Evolutionary conservation across 1,140 invertebrate genomes (phyloP).

Genomic region (Drosophila insularis): DNA sequence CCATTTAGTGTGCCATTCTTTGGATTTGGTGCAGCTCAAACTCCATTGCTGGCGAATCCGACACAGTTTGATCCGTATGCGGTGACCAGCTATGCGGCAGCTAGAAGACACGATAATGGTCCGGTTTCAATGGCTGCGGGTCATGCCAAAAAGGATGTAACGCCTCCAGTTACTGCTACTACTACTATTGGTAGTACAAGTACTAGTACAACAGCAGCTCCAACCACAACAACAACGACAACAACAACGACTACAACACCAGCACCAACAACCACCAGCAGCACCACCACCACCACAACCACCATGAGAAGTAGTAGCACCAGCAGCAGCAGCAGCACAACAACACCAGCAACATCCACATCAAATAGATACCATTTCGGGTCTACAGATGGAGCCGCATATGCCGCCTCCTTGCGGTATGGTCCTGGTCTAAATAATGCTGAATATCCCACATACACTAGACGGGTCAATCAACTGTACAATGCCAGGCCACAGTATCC

Average conservation of each 20-base stretch:
- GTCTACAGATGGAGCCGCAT: slow-evolving; percentile 29
- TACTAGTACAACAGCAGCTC: slow-evolving; percentile 41
- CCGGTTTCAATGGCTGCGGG: not conserved
- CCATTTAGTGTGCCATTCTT: slow-evolving; percentile 63
- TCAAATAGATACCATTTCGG: not conserved
- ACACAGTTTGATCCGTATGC: slow-evolving; percentile 63
- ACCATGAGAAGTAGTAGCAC: not conserved
- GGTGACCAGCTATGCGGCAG: slow-evolving; percentile 67
- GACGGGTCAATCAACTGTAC: slow-evolving; percentile 69
- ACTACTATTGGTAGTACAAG: slow-evolving; percentile 29
- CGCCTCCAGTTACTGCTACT: slow-evolving; percentile 42
- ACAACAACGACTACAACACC: slow-evolving; percentile 49
- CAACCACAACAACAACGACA: slow-evolving; percentile 53
- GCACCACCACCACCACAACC: slow-evolving; percentile 32
- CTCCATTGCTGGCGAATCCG: slow-evolving; percentile 48
- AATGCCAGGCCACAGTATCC: slow-evolving; percentile 70
- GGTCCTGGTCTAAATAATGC: slow-evolving; percentile 41
- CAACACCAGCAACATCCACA: slow-evolving; percentile 22
- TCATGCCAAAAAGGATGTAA: slow-evolving; percentile 41
- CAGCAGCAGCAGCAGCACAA: slow-evolving; percentile 18
- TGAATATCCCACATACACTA: slow-evolving; percentile 69
- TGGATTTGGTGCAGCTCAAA: slow-evolving; percentile 59
- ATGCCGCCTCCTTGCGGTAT: not conserved
- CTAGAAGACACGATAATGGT: slow-evolving; percentile 49
- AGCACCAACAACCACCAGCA: slow-evolving; percentile 27